Percentiles rank a stretch among this genome's conserved stretches.
Conservation (phyloP, 2,113 vertebrate species). For the Mungos mungo region DNA sequence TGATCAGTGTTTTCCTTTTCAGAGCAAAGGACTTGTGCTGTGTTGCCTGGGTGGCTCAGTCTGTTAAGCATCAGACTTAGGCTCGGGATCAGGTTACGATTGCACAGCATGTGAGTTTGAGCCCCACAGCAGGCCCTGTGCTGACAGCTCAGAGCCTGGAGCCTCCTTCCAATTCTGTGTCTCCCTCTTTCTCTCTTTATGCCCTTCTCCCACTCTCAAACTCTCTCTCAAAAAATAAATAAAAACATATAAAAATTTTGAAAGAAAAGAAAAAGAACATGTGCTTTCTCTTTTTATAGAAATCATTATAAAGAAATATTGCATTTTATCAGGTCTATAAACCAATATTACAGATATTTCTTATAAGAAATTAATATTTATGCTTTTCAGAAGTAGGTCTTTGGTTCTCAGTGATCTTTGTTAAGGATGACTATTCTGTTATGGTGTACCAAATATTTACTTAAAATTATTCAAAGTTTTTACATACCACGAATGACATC, state of each 20-base stretch:
- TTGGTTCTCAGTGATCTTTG: background rate
- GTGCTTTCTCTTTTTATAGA: background rate
- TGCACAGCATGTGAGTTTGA: no score
- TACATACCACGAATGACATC: constrained; percentile 39
- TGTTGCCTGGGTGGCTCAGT: no score
- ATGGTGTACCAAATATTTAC: background rate
- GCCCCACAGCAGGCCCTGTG: no score
- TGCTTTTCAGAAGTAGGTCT: background rate
- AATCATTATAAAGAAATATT: background rate
- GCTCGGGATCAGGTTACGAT: no score
- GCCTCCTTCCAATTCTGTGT: no score
- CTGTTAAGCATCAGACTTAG: no score
- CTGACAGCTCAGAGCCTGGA: no score
- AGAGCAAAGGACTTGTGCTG: background rate
- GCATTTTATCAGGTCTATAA: background rate
- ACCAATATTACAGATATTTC: background rate
- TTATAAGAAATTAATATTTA: background rate
- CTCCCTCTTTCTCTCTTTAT: no score
- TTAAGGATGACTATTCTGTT: background rate
- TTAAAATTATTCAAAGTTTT: constrained; percentile 46
- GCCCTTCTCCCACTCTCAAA: no score
- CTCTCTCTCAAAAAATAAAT: no score
- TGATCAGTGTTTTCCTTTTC: background rate
- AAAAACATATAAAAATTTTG: no score
- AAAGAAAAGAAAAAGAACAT: background rate